These are phyloP conservation scores for Papio anubis DNA, from an alignment of 2,113 vertebrate genomes.

Conservation along the genomic window DNA sequence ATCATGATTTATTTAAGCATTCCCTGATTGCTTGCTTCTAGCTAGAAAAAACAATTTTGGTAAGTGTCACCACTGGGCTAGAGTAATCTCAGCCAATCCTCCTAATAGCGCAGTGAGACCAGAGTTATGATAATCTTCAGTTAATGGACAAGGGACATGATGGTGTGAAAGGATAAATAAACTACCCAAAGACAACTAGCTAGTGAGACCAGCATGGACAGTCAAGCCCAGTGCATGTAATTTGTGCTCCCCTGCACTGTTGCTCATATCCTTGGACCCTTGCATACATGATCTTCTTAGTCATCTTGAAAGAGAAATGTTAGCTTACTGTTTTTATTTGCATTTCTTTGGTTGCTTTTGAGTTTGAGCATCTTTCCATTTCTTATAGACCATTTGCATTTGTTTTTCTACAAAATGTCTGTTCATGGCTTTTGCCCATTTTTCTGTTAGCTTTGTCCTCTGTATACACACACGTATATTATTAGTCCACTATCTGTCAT, in stretches of 20 bases:
- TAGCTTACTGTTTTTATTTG: not conserved
- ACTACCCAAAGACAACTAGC: not conserved
- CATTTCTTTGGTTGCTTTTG: not conserved
- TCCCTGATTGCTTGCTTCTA: not conserved
- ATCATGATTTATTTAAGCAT: not conserved
- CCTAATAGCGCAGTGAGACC: not conserved
- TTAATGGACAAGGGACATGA: not conserved
- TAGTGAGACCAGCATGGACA: not conserved
- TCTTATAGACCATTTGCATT: not conserved
- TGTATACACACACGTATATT: fast-evolving
- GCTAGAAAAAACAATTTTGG: not conserved
- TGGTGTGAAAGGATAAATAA: not conserved
- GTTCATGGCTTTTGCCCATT: not conserved
- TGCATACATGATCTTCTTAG: not conserved
- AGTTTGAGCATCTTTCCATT: not conserved
- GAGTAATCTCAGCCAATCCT: not conserved
- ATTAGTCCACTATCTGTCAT: not conserved
- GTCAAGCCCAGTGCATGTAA: too few relatives aligned
- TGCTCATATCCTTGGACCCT: not conserved
- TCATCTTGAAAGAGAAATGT: not conserved
- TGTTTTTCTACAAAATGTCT: not conserved
- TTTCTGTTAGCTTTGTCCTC: not conserved
- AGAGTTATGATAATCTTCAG: not conserved
- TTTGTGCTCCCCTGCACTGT: fast-evolving
- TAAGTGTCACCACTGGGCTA: not conserved